Evolutionary conservation across 2,797 vertebrate species (phyloP).

Genomic region (Vespertilio murinus): DNA sequence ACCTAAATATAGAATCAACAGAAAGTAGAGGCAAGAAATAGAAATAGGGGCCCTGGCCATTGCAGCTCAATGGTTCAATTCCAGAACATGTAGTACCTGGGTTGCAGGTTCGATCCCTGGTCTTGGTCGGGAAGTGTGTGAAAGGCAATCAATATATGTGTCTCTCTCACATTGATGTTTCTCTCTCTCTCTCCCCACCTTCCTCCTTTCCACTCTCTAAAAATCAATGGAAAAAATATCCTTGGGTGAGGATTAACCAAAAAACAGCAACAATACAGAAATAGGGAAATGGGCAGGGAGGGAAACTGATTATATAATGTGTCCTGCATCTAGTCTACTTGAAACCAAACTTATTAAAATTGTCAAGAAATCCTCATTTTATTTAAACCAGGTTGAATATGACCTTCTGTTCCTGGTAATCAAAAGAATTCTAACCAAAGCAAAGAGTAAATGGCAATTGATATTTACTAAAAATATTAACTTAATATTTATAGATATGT

Average conservation of each 20-base stretch:
- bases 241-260: no score
- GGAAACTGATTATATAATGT: not conserved
- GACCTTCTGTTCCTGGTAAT: not conserved
- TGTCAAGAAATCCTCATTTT: conserved; percentile 22
- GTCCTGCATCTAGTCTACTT: not conserved
- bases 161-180: no score
- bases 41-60: not conserved
- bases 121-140: no score
- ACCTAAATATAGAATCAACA: not conserved
- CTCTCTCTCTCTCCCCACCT: no score
- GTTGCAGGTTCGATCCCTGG: no score
- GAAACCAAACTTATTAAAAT: conserved; percentile 36
- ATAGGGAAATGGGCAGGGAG: not conserved
- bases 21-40: not conserved
- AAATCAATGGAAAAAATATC: no score
- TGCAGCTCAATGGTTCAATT: no score
- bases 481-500: not conserved
- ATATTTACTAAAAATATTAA: not conserved
- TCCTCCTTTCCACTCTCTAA: no score
- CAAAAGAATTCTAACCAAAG: not conserved
- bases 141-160: no score
- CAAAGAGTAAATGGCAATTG: not conserved
- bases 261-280: not conserved
- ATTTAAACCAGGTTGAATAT: not conserved
- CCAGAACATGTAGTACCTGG: no score